Conservation (phyloP, 2,888 invertebrate genomes). For the Athalia cordata region DNA sequence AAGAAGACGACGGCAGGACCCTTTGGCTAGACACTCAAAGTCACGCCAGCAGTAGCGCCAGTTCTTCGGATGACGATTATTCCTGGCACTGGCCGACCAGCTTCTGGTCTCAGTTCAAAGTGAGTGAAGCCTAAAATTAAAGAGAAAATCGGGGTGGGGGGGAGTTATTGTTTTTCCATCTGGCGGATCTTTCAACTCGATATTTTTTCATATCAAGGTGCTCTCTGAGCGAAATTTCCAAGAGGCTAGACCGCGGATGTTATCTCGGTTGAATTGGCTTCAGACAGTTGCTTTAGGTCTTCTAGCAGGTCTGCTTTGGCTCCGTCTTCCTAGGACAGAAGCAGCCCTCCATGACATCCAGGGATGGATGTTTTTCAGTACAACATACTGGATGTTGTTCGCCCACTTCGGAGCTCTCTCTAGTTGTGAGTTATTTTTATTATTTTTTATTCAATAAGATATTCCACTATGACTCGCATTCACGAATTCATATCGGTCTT, state of each 20-base stretch:
- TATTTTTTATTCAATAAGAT: too few species aligned
- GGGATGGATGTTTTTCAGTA: constrained; percentile 90
- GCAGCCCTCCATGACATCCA: constrained; percentile 85
- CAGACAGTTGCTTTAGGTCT: constrained; percentile 84
- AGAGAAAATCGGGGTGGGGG: neutral
- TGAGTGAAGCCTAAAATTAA: constrained; percentile 57
- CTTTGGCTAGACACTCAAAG: constrained; percentile 83
- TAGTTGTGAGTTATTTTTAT: constrained; percentile 80
- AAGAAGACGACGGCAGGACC: constrained; percentile 80
- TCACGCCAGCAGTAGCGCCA: constrained; percentile 79
- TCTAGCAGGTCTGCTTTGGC: constrained; percentile 86
- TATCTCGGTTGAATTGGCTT: constrained; percentile 85
- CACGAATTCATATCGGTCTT: constrained; percentile 26
- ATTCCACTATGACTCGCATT: neutral
- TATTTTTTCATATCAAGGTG: constrained; percentile 71
- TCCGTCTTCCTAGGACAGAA: constrained; percentile 84
- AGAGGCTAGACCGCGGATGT: constrained; percentile 84
- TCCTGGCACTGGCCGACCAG: constrained; percentile 85
- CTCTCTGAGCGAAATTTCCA: constrained; percentile 85
- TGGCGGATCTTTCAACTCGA: neutral
- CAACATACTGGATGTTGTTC: constrained; percentile 89
- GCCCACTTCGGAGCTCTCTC: constrained; percentile 86
- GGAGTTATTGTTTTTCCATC: neutral
- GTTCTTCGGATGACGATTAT: constrained; percentile 80
- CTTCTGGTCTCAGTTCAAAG: constrained; percentile 86